Evolutionary conservation across 2,888 invertebrate species (phyloP), one percentile per base, ranked within the genome.

Genomic region (Leucania comma): DNA sequence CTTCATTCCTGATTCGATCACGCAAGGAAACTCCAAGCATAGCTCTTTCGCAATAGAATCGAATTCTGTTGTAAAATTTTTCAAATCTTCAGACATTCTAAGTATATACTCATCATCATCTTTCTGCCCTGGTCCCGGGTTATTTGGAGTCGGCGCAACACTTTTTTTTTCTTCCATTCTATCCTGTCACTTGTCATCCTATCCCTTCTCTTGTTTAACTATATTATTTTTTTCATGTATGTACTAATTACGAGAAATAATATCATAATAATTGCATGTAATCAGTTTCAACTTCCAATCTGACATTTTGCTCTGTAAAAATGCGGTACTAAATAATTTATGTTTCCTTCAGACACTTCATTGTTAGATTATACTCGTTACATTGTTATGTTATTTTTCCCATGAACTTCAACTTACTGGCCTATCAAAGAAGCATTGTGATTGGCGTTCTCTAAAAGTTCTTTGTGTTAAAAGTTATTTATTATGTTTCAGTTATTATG

Each of bases 291-390:
- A 26, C 26, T 67, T 38, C 20, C 22, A 51, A 24, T 8, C 22
- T 38, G 14, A 24, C 26, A 75, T 42, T 68, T 20, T 50, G 24
- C 20, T 14, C 29, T 17, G 17, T 8, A 60, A 73, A 73, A 73
- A 73, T 70, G 56, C 69, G 78, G n/a, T 50, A n/a, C 17, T 29
- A 9, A 12, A 51, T 57, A 22, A 50, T 72, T 57, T 50, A 56
- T 59, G 35, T 50, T 56, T 77, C 59, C 50, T 56, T 56, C 59
- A 54, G 22, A 60, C 12, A 32, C n/a, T 50, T 54, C 48, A 59
- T 73, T 72, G 68, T 72, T 4, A 6, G 20, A 32, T 32, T 69
- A 22, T 32, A 35, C 6, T 57, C 35, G 22, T 57, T 77, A 77
- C 48, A 32, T 50, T 60, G 48, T 56, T 32, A 32, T 4, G 14